Percentiles rank a stretch among this genome's conserved stretches.
Conservation (phyloP, 2,888 invertebrate genomes). For the Epinotia nisella region DNA sequence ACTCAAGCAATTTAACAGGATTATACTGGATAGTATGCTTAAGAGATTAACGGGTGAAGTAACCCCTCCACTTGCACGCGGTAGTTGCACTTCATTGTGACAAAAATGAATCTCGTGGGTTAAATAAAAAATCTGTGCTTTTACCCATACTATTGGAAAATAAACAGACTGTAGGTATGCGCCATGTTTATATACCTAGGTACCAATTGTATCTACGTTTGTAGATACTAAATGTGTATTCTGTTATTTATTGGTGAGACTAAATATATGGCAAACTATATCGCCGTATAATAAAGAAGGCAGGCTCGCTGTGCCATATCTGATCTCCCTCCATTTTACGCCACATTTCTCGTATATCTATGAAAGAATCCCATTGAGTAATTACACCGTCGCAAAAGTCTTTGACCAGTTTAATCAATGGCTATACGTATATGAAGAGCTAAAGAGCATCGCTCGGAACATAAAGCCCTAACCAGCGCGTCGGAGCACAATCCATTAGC, state of each 20-base stretch:
- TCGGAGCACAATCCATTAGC: constrained; percentile 70
- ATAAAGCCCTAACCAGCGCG: constrained; percentile 48
- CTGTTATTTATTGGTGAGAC: too few species aligned
- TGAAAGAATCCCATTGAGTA: constrained; percentile 20
- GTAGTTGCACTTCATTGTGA: constrained; percentile 1
- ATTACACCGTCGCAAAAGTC: constrained; percentile 24
- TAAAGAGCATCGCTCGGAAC: constrained; percentile 41
- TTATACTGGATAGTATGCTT: constrained; percentile 36
- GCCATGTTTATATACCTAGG: too few species aligned
- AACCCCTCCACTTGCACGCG: constrained; percentile 13
- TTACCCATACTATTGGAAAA: too few species aligned
- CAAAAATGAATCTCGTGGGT: background rate
- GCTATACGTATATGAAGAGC: constrained; percentile 41
- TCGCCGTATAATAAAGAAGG: background rate
- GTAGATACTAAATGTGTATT: too few species aligned
- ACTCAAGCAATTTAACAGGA: constrained; percentile 42
- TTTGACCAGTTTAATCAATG: constrained; percentile 43
- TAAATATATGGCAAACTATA: background rate
- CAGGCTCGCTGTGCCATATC: background rate
- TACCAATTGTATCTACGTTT: too few species aligned
- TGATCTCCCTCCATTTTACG: background rate
- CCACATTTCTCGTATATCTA: background rate
- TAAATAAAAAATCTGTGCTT: background rate
- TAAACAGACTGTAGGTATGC: too few species aligned
- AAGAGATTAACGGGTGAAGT: constrained; percentile 32